Conservation (phyloP, 2,113 vertebrate genomes). For the Drymodes brunneopygia region DNA sequence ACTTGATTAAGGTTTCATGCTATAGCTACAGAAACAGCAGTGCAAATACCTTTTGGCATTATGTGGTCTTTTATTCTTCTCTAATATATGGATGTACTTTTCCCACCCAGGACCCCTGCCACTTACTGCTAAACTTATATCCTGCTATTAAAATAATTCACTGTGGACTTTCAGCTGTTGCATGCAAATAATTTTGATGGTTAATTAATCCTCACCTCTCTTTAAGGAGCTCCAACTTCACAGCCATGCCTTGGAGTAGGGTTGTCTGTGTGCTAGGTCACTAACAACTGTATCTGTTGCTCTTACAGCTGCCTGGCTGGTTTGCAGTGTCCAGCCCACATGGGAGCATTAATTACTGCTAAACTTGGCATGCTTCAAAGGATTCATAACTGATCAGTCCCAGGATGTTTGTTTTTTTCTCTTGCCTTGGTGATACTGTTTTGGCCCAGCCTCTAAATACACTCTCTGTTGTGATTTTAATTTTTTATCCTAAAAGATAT, state of each 20-base stretch:
- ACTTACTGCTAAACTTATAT: neutral
- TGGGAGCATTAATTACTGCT: conserved; percentile 56
- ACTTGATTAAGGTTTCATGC: neutral
- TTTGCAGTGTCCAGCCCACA: conserved; percentile 44
- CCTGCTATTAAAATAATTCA: conserved; percentile 6
- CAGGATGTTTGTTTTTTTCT: conserved; percentile 7
- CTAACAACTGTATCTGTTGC: conserved; percentile 68
- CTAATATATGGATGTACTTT: neutral
- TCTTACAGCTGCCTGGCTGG: conserved; percentile 64
- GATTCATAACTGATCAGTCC: conserved; percentile 36
- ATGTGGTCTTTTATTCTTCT: neutral
- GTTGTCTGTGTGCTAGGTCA: conserved; percentile 30
- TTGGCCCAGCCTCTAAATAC: conserved; percentile 31
- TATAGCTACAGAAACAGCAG: neutral
- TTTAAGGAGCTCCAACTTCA: conserved; percentile 30
- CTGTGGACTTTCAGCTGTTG: conserved; percentile 33
- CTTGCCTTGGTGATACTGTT: conserved; percentile 17
- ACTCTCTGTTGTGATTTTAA: conserved; percentile 31
- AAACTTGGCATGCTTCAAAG: conserved; percentile 63
- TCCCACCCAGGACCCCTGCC: neutral
- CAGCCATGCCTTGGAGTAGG: neutral
- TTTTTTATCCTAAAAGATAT: conserved; percentile 23
- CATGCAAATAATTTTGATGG: conserved; percentile 23
- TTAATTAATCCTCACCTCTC: conserved; percentile 53
- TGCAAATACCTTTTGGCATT: neutral